A percentile compares a stretch with the other conserved stretches of the same genome.
Conservation (phyloP, 2,797 vertebrate genomes). For the Triplophysa bombifrons region DNA sequence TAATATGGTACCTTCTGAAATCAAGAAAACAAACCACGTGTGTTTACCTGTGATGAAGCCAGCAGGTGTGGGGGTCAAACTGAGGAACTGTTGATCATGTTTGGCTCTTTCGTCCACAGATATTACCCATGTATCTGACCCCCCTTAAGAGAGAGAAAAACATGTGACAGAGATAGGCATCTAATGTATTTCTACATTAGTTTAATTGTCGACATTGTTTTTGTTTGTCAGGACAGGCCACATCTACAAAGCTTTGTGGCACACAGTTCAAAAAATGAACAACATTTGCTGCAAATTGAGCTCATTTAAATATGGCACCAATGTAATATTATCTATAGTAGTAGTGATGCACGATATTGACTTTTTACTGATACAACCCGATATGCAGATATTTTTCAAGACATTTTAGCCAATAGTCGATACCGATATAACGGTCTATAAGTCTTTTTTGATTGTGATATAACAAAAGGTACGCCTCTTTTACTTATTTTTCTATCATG, state of each 20-base stretch:
- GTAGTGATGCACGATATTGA: too few species aligned
- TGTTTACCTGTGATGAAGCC: constrained; percentile 93
- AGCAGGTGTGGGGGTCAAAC: constrained; percentile 86
- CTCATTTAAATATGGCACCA: not conserved
- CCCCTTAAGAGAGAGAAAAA: constrained; percentile 70
- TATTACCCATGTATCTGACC: constrained; percentile 94
- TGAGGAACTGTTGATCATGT: constrained; percentile 97
- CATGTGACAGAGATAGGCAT: not conserved
- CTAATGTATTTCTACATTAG: not conserved
- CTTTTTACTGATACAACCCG: too few species aligned
- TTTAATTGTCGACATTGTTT: not conserved
- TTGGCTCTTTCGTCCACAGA: constrained; percentile 95
- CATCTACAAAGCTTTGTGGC: not conserved
- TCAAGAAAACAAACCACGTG: not conserved
- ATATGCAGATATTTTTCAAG: too few species aligned
- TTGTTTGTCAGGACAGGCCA: not conserved
- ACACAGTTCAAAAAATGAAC: not conserved
- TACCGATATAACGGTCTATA: too few species aligned
- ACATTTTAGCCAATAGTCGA: too few species aligned
- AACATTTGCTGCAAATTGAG: not conserved
- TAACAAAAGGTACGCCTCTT: too few species aligned
- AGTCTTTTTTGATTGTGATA: too few species aligned
- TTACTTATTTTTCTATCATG: too few species aligned
- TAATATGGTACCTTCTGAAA: not conserved
- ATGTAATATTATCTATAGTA: not conserved